Conservation (phyloP, 2,113 vertebrate species). For the Phalacrocorax carbo region DNA sequence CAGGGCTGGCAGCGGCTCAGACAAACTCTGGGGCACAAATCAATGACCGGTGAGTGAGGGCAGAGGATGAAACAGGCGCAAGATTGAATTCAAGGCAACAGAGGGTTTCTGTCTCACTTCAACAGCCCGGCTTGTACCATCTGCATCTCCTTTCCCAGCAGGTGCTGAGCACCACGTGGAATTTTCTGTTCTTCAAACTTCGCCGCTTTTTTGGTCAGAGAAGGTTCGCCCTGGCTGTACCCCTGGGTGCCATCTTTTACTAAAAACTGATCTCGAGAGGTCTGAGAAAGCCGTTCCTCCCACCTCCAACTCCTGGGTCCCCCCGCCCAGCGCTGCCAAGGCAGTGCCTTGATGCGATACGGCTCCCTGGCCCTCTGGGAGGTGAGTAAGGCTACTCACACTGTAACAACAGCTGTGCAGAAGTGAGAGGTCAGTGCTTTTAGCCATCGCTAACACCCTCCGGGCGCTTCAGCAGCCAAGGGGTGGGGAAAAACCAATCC, state of each 20-base stretch:
- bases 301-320: not conserved
- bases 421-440: not conserved
- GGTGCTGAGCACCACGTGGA: not conserved
- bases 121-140: not conserved
- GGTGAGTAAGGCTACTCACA: not conserved
- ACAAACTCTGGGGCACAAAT: not conserved
- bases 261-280: not conserved
- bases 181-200: not conserved
- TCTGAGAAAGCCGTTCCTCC: not conserved
- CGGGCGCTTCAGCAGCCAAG: not conserved
- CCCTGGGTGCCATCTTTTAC: not conserved
- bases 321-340: not conserved
- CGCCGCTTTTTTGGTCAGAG: accelerated
- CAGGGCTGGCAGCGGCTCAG: not conserved
- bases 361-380: not conserved
- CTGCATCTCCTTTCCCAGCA: not conserved
- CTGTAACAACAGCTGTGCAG: not conserved
- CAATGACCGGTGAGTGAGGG: not conserved
- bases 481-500: not conserved
- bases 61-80: not conserved
- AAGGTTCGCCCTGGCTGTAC: not conserved
- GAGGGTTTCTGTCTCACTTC: not conserved
- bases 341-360: accelerated
- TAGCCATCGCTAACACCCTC: not conserved
- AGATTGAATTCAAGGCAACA: not conserved